phyloP scores from a whole-genome alignment of 2,888 invertebrate species.

The Protodeltote pygarga region DNA sequence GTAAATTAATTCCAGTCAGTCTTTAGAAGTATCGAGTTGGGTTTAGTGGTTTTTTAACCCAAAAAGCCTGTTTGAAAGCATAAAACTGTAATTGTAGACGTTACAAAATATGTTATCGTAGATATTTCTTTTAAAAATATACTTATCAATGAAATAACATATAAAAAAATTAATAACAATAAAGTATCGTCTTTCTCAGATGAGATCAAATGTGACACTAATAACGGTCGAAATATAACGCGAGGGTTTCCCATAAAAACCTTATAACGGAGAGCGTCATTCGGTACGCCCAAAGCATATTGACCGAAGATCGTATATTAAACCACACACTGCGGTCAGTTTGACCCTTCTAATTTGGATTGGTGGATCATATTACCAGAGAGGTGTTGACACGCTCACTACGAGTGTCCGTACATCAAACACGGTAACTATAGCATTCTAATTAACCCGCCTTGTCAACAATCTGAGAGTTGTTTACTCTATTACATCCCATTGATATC shows the following conservation, averaged over 20 bases:
- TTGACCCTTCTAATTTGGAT: constrained; percentile 72
- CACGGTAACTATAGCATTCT: constrained; percentile 65
- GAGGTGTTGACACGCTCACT: constrained; percentile 74
- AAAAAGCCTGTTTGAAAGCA: too few relatives aligned
- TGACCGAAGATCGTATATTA: constrained; percentile 51
- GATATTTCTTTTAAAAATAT: background rate
- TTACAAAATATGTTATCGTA: background rate
- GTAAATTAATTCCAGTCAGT: background rate
- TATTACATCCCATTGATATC: constrained; percentile 52
- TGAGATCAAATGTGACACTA: constrained; percentile 44
- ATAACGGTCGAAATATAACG: constrained; percentile 42
- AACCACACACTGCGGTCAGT: constrained; percentile 72
- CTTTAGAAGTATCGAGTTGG: background rate
- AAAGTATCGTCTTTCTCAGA: constrained; percentile 41
- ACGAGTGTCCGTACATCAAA: constrained; percentile 70
- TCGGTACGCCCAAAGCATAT: constrained; percentile 32
- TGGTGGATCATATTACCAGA: constrained; percentile 74
- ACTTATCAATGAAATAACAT: constrained; percentile 18
- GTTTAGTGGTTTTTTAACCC: too few relatives aligned
- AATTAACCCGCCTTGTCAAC: constrained; percentile 69
- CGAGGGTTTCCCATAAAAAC: constrained; percentile 44
- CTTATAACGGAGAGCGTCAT: constrained; percentile 28
- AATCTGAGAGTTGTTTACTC: constrained; percentile 56
- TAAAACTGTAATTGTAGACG: background rate
- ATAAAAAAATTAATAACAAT: constrained; percentile 33